A percentile compares a stretch with the other conserved stretches of the same genome.
These are phyloP conservation scores for Athalia cordata DNA, from an alignment of 2,888 invertebrate genomes.

Conservation along the genomic window DNA sequence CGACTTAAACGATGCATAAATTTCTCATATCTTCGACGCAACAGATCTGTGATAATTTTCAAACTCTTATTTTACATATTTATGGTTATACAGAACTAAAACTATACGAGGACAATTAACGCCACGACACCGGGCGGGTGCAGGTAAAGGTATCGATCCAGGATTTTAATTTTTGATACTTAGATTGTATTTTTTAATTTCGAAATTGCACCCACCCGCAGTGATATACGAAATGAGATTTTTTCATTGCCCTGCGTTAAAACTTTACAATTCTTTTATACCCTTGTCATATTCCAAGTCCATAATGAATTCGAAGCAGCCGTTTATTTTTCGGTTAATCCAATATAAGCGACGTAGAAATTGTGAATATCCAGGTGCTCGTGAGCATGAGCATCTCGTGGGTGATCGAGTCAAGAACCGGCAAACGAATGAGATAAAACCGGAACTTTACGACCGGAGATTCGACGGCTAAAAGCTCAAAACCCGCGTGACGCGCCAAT, in stretches of 20 bases:
- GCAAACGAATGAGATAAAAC: conserved; percentile 29
- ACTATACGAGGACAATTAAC: too few species aligned
- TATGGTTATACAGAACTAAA: background rate
- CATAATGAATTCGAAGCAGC: too few species aligned
- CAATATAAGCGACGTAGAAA: too few species aligned
- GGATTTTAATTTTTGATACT: background rate
- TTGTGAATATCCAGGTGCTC: too few species aligned
- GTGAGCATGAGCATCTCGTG: background rate
- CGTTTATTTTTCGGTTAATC: too few species aligned
- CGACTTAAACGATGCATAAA: background rate
- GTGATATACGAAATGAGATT: too few species aligned
- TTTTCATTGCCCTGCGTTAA: too few species aligned
- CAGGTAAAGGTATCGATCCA: background rate
- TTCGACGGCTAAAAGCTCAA: background rate
- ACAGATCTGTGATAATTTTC: conserved; percentile 3
- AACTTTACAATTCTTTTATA: too few species aligned
- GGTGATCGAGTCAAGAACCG: conserved; percentile 15
- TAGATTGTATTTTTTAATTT: too few species aligned
- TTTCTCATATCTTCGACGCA: background rate
- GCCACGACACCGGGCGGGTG: too few species aligned
- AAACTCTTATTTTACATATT: background rate
- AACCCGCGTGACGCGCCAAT: background rate
- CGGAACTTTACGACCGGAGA: conserved; percentile 25
- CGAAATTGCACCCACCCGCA: too few species aligned
- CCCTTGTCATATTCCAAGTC: too few species aligned